Evolutionary conservation across 2,113 vertebrate genomes (phyloP).

Genomic region (Dasyurus viverrinus): DNA sequence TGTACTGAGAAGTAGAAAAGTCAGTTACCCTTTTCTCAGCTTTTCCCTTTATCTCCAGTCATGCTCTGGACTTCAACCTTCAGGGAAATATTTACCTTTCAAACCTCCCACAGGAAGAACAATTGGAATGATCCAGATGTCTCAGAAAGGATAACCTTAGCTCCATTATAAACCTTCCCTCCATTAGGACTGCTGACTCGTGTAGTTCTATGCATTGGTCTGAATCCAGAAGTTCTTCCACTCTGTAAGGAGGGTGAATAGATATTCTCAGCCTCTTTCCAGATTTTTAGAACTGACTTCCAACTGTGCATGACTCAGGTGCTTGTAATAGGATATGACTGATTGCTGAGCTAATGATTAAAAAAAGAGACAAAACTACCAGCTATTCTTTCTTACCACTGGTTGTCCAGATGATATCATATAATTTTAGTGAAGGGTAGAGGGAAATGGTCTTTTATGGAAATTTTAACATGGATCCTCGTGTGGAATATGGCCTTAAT

Average conservation of each 20-base stretch:
- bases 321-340: background rate
- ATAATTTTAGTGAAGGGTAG: background rate
- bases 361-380: background rate
- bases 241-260: background rate
- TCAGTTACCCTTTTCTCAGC: background rate
- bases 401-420: background rate
- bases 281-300: background rate
- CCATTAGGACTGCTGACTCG: background rate
- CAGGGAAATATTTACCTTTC: background rate
- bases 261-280: background rate
- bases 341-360: background rate
- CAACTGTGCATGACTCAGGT: background rate
- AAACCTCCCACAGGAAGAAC: background rate
- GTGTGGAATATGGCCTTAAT: background rate
- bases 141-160: background rate
- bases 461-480: background rate
- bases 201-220: background rate
- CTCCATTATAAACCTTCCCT: background rate
- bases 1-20: background rate
- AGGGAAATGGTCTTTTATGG: background rate
- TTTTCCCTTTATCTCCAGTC: background rate
- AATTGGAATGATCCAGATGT: background rate
- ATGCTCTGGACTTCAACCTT: background rate
- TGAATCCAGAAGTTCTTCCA: background rate
- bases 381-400: background rate